Percentiles rank a stretch among this genome's conserved stretches.
Conservation (phyloP, 2,797 vertebrate genomes). For the Pagetopsis macropterus region DNA sequence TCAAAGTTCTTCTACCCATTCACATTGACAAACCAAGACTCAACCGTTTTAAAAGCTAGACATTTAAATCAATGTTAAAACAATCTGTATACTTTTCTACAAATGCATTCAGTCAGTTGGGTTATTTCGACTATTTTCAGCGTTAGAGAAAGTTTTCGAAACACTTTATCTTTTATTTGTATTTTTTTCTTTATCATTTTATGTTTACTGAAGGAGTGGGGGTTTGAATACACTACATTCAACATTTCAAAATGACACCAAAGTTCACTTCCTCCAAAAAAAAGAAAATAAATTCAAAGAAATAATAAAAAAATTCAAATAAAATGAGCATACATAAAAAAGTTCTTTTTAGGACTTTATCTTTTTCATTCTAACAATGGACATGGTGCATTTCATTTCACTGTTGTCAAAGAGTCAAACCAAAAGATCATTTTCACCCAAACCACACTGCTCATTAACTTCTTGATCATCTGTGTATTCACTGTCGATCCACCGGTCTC, state of each 20-base stretch:
- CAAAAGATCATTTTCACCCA: conserved; percentile 33
- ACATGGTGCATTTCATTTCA: background rate
- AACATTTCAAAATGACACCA: too few species aligned
- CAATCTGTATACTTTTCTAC: conserved; percentile 8
- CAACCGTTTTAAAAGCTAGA: background rate
- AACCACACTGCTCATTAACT: conserved; percentile 39
- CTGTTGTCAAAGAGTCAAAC: conserved; percentile 2
- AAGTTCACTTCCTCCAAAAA: too few species aligned
- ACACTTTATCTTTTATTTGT: too few species aligned
- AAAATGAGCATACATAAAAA: too few species aligned
- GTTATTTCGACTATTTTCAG: background rate
- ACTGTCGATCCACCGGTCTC: conserved; percentile 26
- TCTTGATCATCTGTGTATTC: conserved; percentile 38
- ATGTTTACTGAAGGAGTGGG: too few species aligned
- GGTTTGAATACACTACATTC: too few species aligned
- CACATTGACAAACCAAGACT: conserved; percentile 13
- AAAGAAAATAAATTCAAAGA: too few species aligned
- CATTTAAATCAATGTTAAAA: background rate
- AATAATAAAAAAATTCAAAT: too few species aligned
- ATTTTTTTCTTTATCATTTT: background rate
- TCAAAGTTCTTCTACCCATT: background rate
- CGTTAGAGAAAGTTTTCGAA: background rate
- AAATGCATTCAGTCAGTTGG: background rate
- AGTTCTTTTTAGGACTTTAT: background rate
- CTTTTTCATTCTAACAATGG: background rate